Conservation (phyloP, 2,888 invertebrate genomes). For the Hyalella azteca region DNA sequence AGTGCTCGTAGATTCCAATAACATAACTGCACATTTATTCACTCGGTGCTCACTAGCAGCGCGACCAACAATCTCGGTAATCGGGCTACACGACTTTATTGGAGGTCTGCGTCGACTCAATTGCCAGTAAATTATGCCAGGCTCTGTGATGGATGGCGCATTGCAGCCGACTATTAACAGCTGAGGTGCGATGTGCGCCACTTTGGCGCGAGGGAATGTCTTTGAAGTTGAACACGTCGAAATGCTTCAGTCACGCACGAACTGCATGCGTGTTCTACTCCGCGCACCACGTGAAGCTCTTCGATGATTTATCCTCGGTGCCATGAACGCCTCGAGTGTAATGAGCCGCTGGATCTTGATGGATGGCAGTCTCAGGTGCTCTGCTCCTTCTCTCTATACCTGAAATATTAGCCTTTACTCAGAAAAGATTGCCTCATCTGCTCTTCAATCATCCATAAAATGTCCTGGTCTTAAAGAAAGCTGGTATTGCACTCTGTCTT, state of each 20-base stretch:
- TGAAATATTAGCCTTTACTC: neutral
- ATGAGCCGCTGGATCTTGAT: conserved; percentile 23
- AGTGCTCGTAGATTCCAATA: conserved; percentile 4
- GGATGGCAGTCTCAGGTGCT: conserved; percentile 12
- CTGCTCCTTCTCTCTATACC: neutral
- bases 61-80: conserved; percentile 32
- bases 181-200: conserved; percentile 13
- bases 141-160: neutral
- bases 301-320: conserved; percentile 16
- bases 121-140: conserved; percentile 19
- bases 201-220: neutral
- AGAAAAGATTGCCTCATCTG: neutral
- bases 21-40: conserved; percentile 31
- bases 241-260: neutral
- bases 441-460: too few relatives aligned
- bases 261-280: neutral
- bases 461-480: too few relatives aligned
- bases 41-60: conserved; percentile 24
- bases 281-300: neutral
- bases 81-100: conserved; percentile 32
- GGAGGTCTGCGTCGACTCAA: conserved; percentile 19
- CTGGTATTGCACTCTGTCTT: too few relatives aligned
- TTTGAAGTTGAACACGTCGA: conserved; percentile 13
- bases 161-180: conserved; percentile 10
- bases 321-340: conserved; percentile 10